Evolutionary conservation across 2,888 invertebrate genomes (phyloP), one percentile per base, ranked within the genome.

Genomic region (Dendrolimus houi): DNA sequence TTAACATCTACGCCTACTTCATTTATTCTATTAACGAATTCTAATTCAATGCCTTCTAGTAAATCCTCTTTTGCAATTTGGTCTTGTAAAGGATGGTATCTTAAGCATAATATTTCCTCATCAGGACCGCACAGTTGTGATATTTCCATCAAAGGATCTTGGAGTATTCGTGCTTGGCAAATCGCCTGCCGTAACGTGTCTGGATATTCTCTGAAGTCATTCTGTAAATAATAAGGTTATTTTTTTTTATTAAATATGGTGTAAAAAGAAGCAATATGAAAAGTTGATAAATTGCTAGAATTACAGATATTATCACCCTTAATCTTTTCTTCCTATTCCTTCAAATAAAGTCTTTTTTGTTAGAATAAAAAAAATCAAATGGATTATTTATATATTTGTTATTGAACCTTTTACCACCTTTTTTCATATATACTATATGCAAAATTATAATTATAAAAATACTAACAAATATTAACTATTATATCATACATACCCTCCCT

Each of bases 1-100:
- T 99, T 99, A 9, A 99, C 94, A 74, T 99, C 99, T 0, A 99
- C 98, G 8, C 99, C 99, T 1, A 99, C 99, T 92, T 99, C 99
- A 79, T 99, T 99, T 0, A 98, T 97, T 57, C 98, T 92, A 78
- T 98, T 99, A 1, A 99, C 96, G 73, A 96, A 96, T 89, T 99
- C 98, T 57, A 97, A 85, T 63, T 96, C 94, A 7, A 99, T 91
- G 52, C 95, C 95, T 70, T 97, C 96, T 2, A 97, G 82, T 54
- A 99, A 87, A 56, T 97, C 96, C 59, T 99, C 98, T 74, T 97
- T 97, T 0, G 94, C 82, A 59, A 96, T 82, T 73, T 96, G 95
- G 75, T 96, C 96, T 85, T 96, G 94, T 54, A 99, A 81, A 0
- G 96, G 93, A 82, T 99, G 98, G 77, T 97, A 98, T 57, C 97